Percentiles rank a stretch among this genome's conserved stretches.
phyloP scores from a whole-genome alignment of 2,797 vertebrate genomes.

The Apodemus agrarius region DNA sequence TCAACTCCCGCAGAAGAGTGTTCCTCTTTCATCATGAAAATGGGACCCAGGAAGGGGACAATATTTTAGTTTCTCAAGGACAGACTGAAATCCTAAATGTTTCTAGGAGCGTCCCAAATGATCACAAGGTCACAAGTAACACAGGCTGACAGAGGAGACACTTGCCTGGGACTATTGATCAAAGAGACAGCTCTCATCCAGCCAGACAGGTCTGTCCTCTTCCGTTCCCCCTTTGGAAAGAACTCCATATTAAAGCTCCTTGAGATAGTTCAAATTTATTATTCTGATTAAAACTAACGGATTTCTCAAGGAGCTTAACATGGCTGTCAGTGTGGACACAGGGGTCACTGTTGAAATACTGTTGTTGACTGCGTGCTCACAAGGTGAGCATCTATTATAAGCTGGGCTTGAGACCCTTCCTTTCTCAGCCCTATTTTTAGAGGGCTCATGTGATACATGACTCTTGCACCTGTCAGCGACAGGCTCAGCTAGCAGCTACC shows the following conservation, averaged over 20 bases:
- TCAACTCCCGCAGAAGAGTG: not conserved
- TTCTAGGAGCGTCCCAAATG: not conserved
- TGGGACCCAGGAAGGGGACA: not conserved
- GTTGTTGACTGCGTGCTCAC: constrained; percentile 23
- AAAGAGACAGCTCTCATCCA: not conserved
- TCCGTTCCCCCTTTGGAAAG: not conserved
- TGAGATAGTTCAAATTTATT: not conserved
- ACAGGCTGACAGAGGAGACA: not conserved
- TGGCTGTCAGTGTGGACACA: not conserved
- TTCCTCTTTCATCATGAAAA: not conserved
- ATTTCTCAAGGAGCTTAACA: not conserved
- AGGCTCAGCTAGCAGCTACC: constrained; percentile 73
- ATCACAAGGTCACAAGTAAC: not conserved
- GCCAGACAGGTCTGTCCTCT: not conserved
- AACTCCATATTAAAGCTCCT: not conserved
- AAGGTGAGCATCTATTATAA: constrained; percentile 56
- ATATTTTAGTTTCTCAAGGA: not conserved
- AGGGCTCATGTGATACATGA: constrained; percentile 67
- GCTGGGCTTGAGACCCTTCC: constrained; percentile 75
- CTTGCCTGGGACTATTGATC: not conserved
- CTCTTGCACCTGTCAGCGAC: constrained; percentile 81
- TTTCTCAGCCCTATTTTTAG: constrained; percentile 81
- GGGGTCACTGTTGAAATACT: not conserved
- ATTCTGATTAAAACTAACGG: not conserved
- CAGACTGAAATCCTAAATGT: not conserved